These are phyloP conservation scores for Perca fluviatilis DNA, from an alignment of 2,113 vertebrate species.

Conservation along the genomic window DNA sequence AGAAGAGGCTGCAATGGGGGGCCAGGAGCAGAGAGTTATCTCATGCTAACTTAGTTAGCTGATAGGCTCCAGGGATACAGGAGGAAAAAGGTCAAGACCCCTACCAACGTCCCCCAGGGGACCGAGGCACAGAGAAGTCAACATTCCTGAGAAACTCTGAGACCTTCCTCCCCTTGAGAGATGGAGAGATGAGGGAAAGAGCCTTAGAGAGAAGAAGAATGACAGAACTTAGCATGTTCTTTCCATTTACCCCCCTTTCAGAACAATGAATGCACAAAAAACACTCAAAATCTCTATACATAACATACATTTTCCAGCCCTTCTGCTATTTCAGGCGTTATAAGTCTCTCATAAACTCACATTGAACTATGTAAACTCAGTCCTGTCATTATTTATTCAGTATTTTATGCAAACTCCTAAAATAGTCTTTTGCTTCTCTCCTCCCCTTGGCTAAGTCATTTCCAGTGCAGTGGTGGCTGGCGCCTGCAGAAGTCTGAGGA, in stretches of 20 bases:
- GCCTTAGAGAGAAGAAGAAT: constrained; percentile 55
- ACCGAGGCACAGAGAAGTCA: constrained; percentile 80
- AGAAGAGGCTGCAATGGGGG: constrained; percentile 51
- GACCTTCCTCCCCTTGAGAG: constrained; percentile 77
- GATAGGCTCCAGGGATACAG: constrained; percentile 85
- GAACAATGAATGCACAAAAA: constrained; percentile 40
- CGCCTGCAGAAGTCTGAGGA: constrained; percentile 78
- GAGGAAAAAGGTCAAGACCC: constrained; percentile 81
- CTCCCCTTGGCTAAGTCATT: constrained; percentile 68
- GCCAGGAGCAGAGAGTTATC: constrained; percentile 88
- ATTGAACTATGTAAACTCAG: constrained; percentile 68
- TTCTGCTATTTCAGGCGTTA: constrained; percentile 46
- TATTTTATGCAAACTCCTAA: constrained; percentile 78
- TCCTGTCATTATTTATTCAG: constrained; percentile 80
- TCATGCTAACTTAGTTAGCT: constrained; percentile 88
- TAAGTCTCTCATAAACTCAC: constrained; percentile 64
- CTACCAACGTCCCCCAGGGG: constrained; percentile 82
- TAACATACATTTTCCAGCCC: constrained; percentile 38
- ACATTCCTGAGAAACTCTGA: constrained; percentile 87
- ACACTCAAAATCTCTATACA: constrained; percentile 16
- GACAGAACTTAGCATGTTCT: constrained; percentile 62
- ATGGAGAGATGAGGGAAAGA: constrained; percentile 70
- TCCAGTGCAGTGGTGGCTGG: constrained; percentile 69
- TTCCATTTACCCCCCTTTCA: constrained; percentile 61
- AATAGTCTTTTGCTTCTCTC: constrained; percentile 69